Evolutionary conservation across 2,797 vertebrate genomes (phyloP), one percentile per base, ranked within the genome.

Genomic region (Coluber constrictor): DNA sequence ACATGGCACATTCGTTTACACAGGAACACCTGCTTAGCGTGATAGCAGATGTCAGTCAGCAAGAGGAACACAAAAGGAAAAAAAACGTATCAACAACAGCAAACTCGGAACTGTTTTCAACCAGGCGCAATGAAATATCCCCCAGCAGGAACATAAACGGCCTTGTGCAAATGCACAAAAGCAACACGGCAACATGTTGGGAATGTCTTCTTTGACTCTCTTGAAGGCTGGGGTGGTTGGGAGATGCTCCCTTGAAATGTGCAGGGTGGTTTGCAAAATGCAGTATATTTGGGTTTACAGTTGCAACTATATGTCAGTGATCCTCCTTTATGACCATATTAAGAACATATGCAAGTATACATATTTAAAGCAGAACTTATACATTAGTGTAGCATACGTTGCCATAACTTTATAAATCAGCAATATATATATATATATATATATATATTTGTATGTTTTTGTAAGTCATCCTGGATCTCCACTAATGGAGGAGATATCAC

Each of bases 11-110:
- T 99, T 98, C 98, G 98, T 99, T 99, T 99, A 99, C 98, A 98
- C 97, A 99, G 98, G 98, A 99, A 99, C 99, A 99, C 99, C 99
- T 99, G 99, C 99, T 99, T 98, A 98, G 98, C 98, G 98, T 98
- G 99, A 99, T 99, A 99, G 99, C 99, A 99, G 99, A 99, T 99
- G 99, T 98, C 99, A 99, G 98, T 99, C 99, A 99, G 98, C 96
- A 98, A 98, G 98, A 98, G 98, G 98, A 99, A 98, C 98, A 99
- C 98, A 98, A 98, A 98, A 97, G 97, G 2, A 96, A 97, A 97
- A 96, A 97, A 97, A 96, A 97, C 1, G 97, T 95, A 98, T 95
- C 97, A 97, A 97, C 97, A 97, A 96, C 97, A 96, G 97, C 95
- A 98, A 97, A 98, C 96, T 97, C 91, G 47, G 57, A 95, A 97